These are phyloP conservation scores for Corythoichthys haematopterus DNA, from an alignment of 2,113 vertebrate species.

Conservation along the genomic window DNA sequence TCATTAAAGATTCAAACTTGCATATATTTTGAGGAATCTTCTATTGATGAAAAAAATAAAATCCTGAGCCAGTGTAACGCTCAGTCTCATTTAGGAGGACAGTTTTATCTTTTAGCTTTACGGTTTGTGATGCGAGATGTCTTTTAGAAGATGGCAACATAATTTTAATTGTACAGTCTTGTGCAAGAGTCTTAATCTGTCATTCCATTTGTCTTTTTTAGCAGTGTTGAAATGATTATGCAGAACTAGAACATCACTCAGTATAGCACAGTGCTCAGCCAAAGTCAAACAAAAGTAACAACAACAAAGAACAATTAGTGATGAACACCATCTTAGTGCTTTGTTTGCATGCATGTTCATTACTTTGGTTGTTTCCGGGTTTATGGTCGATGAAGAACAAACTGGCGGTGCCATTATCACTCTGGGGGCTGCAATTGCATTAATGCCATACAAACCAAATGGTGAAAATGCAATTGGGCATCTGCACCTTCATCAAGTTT, in stretches of 20 bases:
- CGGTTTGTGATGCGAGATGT: slow-evolving; percentile 52
- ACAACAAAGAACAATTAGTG: not conserved
- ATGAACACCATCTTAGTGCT: not conserved
- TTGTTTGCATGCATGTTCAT: not conserved
- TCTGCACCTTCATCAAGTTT: not conserved
- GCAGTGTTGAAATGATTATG: not conserved
- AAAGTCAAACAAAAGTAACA: slow-evolving; percentile 3
- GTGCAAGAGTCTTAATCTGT: not conserved
- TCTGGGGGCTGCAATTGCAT: not conserved
- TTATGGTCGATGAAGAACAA: not conserved
- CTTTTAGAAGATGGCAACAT: not conserved
- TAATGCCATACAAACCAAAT: not conserved
- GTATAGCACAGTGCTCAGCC: not conserved
- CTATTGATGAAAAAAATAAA: not conserved
- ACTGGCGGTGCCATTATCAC: not conserved
- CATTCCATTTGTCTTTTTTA: not conserved
- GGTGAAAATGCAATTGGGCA: not conserved
- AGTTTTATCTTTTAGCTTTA: slow-evolving; percentile 46
- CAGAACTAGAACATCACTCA: not conserved
- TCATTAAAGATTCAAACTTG: not conserved
- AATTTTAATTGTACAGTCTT: not conserved
- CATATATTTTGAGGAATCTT: not conserved
- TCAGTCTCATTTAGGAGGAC: slow-evolving; percentile 13
- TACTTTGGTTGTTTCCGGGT: not conserved
- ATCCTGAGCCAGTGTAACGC: slow-evolving; percentile 3